A percentile compares a stretch with the other conserved stretches of the same genome.
Conservation (phyloP, 2,888 invertebrate genomes). For the Drosophila diplacantha region DNA sequence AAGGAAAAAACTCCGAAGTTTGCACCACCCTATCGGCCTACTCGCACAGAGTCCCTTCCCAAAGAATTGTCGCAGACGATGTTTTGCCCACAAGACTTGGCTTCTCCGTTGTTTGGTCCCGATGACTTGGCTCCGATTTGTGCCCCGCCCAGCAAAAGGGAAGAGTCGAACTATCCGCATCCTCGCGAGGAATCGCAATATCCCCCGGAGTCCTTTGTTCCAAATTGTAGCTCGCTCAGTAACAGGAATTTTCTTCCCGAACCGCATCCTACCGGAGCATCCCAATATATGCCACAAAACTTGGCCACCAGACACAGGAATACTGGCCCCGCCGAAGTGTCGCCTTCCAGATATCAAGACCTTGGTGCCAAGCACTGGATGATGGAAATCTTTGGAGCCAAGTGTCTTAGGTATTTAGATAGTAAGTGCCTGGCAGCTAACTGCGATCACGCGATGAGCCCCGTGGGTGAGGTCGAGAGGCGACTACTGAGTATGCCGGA, state of each 20-base stretch:
- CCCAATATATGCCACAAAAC: neutral
- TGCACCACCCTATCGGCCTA: slow-evolving; percentile 31
- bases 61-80: neutral
- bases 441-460: slow-evolving; percentile 42
- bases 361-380: neutral
- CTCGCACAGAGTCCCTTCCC: neutral
- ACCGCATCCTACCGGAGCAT: neutral
- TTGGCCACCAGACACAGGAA: neutral
- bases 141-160: neutral
- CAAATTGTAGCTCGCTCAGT: too few relatives aligned
- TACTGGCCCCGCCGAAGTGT: neutral
- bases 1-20: slow-evolving; percentile 12
- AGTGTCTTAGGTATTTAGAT: slow-evolving; percentile 37
- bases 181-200: neutral
- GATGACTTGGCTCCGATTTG: neutral
- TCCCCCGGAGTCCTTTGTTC: too few relatives aligned
- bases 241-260: neutral
- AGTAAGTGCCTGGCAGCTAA: slow-evolving; percentile 4
- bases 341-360: neutral
- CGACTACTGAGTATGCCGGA: slow-evolving; percentile 17
- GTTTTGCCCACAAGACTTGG: neutral
- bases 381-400: slow-evolving; percentile 40
- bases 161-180: neutral
- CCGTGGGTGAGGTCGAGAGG: slow-evolving; percentile 28
- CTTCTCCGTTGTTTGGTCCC: neutral